Evolutionary conservation across 2,888 invertebrate genomes (phyloP).

Genomic region (Nysson spinosus): DNA sequence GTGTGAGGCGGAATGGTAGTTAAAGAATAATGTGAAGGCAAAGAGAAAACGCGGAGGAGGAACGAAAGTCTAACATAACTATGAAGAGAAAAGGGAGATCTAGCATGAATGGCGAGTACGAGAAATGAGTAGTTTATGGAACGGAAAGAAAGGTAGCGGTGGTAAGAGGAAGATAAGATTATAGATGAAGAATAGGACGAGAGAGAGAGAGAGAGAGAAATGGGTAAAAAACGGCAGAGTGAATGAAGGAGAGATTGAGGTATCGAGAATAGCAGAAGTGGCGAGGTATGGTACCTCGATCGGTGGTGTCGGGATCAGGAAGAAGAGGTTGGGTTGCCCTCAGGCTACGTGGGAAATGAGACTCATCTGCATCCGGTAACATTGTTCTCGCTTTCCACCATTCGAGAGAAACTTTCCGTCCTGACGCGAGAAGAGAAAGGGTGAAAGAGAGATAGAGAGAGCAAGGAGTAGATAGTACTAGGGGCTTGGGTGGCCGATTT

Average conservation of each 20-base stretch:
- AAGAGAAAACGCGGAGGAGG: background rate
- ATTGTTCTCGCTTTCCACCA: conserved; percentile 55
- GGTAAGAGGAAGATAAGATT: conserved; percentile 2
- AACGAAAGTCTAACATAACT: too few relatives aligned
- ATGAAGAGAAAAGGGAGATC: too few relatives aligned
- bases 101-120: too few relatives aligned
- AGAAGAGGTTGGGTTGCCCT: conserved; percentile 26
- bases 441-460: too few relatives aligned
- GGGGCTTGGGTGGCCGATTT: conserved; percentile 48
- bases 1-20: too few relatives aligned
- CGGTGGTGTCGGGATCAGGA: conserved; percentile 31
- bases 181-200: background rate
- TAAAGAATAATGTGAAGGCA: too few relatives aligned
- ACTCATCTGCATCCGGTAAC: conserved; percentile 67
- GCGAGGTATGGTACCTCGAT: conserved; percentile 32
- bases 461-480: too few relatives aligned
- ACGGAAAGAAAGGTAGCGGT: too few relatives aligned
- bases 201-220: conserved; percentile 6
- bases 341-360: conserved; percentile 56
- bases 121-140: too few relatives aligned
- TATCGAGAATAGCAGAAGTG: conserved; percentile 1
- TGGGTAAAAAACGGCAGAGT: background rate
- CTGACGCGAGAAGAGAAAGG: conserved; percentile 16
- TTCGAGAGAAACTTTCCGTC: conserved; percentile 51
- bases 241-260: conserved; percentile 1